Base-by-base conservation (phyloP, 2,888 invertebrate genomes). In the Ophion slaviceki region DNA sequence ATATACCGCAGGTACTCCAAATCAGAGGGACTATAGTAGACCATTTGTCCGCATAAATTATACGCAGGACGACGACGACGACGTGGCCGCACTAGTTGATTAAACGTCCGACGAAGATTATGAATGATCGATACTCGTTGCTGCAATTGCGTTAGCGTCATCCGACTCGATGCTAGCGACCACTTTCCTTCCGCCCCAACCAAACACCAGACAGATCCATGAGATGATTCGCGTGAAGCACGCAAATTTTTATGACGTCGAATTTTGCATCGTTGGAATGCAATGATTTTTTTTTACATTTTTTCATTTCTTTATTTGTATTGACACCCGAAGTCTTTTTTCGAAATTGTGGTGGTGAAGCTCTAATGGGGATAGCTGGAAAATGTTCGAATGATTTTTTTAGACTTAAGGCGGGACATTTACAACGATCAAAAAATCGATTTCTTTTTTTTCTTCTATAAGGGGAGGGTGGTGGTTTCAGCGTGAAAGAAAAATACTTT, bases 81-180 rank as follows among this genome's bases (percentile, higher is more conserved):
- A 74, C 85, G 79, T 79, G 77, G 75, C 68, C 61, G 80, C 86
- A 62, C 83, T 67, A 87, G 86, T 91, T 90, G 90, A 91, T 89
- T 91, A 90, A 91, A 90, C 88, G 89, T 89, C 89, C 89, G 86
- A 70, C 80, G 88, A 89, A 90, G 89, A 91, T 90, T 88, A 91
- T 90, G 88, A 90, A 89, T 88, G 89, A 90, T 89, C 88, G 90
- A 88, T 91, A 87, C 81, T 85, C 80, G 75, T 81, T 77, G 57
- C 87, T 80, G 80, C 86, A 87, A 88, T 88, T 88, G 84, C 82
- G 82, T 84, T 79, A 76, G 78, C 84, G 72, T 87, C 84, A 80
- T 88, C 85, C 59, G 36, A 47, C 76, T 71, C 53, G 62, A 61
- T 76, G 64, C 72, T 76, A 40, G 70, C 67, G 66, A 78, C 85